A percentile compares a stretch with the other conserved stretches of the same genome.
phyloP scores from a whole-genome alignment of 2,797 vertebrate genomes.

The Onychomys leucogaster region DNA sequence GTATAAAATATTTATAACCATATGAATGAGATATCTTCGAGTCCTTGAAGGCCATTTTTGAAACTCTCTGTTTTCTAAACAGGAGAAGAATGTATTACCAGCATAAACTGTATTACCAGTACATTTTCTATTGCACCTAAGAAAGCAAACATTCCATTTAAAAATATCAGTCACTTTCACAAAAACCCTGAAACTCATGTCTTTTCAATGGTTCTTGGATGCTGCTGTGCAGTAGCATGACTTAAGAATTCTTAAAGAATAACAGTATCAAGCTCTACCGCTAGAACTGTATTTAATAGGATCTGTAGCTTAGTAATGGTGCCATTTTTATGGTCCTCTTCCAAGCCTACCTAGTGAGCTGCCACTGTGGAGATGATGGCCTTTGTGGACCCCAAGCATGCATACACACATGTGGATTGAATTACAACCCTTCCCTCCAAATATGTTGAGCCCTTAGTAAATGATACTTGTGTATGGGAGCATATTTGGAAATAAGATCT shows the following conservation, averaged over 20 bases:
- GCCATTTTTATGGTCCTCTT: background rate
- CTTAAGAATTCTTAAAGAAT: background rate
- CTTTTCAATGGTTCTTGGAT: background rate
- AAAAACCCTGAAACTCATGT: background rate
- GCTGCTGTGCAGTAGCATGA: background rate
- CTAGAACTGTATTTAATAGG: background rate
- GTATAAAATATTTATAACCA: background rate
- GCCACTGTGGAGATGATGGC: background rate
- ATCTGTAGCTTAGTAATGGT: background rate
- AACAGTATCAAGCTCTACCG: too few species aligned
- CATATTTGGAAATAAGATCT: background rate
- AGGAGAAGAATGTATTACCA: background rate
- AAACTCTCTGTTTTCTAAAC: background rate
- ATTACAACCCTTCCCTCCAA: background rate
- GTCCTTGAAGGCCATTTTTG: background rate
- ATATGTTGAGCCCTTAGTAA: background rate
- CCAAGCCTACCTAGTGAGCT: background rate
- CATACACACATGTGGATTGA: background rate
- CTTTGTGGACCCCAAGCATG: background rate
- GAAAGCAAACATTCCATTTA: constrained; percentile 8
- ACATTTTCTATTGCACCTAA: background rate
- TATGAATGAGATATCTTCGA: background rate
- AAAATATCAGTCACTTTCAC: background rate
- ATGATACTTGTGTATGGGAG: background rate
- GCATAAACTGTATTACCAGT: background rate